These are phyloP conservation scores for Araneus ventricosus DNA, from an alignment of 1,140 invertebrate species.

Conservation along the genomic window DNA sequence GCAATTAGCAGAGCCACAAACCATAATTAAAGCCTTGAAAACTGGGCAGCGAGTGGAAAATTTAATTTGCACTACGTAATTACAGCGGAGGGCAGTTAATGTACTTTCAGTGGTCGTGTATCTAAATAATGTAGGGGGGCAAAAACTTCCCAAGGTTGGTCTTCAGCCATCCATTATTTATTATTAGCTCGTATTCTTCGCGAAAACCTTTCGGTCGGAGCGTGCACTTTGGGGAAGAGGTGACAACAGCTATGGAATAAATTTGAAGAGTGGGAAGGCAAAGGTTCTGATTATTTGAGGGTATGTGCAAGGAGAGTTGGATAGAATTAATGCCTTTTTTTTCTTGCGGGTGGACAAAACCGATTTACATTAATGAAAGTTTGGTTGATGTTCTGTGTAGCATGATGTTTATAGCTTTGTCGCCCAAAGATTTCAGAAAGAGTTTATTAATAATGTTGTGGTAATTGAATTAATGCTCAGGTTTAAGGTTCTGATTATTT, in stretches of 20 bases:
- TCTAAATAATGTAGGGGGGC: slow-evolving; percentile 22
- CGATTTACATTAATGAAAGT: too few species aligned
- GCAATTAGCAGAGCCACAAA: slow-evolving; percentile 70
- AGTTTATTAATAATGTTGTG: too few species aligned
- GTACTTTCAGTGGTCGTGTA: slow-evolving; percentile 32
- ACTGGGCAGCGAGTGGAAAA: slow-evolving; percentile 67
- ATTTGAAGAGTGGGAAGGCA: background rate
- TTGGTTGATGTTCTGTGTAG: too few species aligned
- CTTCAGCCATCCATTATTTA: slow-evolving; percentile 27
- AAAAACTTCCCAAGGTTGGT: background rate
- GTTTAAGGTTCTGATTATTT: too few species aligned
- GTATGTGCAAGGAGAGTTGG: too few species aligned
- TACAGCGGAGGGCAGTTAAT: slow-evolving; percentile 56
- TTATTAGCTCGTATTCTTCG: slow-evolving; percentile 32
- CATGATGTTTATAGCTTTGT: too few species aligned
- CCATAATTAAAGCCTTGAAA: slow-evolving; percentile 60
- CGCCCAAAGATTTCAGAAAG: too few species aligned
- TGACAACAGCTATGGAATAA: background rate
- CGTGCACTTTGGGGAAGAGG: too few species aligned
- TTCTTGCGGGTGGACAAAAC: too few species aligned
- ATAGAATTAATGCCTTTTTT: too few species aligned
- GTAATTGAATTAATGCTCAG: too few species aligned
- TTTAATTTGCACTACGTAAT: slow-evolving; percentile 67
- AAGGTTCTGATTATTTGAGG: too few species aligned
- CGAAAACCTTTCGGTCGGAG: slow-evolving; percentile 1